These are phyloP conservation scores for Nibea coibor DNA, from an alignment of 2,113 vertebrate genomes.

Conservation along the genomic window DNA sequence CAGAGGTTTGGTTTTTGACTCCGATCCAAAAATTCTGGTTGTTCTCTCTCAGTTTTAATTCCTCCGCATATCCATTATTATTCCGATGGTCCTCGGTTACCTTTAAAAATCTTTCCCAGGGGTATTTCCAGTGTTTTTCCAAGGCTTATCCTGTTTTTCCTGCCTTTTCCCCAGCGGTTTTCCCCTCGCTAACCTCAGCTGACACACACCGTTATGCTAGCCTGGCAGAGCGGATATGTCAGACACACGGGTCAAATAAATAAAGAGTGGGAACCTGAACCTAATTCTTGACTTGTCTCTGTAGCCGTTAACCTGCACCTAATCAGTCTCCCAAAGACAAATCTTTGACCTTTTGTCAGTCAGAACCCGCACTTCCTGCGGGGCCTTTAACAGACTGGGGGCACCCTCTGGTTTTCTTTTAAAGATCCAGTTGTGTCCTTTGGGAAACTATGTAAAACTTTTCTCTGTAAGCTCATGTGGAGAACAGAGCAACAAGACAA, in stretches of 20 bases:
- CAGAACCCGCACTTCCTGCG: conserved; percentile 30
- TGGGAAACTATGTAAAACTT: conserved; percentile 20
- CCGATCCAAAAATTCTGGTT: conserved; percentile 9
- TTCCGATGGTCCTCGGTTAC: conserved; percentile 51
- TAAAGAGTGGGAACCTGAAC: conserved; percentile 68
- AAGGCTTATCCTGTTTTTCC: conserved; percentile 54
- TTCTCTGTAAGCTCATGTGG: conserved; percentile 12
- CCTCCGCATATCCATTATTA: conserved; percentile 11
- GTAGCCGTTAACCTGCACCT: conserved; percentile 54
- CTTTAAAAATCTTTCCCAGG: conserved; percentile 40
- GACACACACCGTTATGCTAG: conserved; percentile 42
- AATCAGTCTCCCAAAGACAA: conserved; percentile 55
- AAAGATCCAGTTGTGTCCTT: conserved; percentile 26
- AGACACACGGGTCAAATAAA: conserved; percentile 73
- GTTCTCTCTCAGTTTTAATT: not conserved
- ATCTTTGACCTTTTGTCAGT: conserved; percentile 57
- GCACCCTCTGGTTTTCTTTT: conserved; percentile 26
- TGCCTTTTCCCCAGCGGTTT: conserved; percentile 56
- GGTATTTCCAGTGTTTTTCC: conserved; percentile 53
- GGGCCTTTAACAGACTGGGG: conserved; percentile 13
- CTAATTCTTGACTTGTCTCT: conserved; percentile 42
- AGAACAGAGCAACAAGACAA: not conserved
- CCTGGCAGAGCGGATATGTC: conserved; percentile 61
- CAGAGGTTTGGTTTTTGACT: conserved; percentile 21
- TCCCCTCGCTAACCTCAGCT: conserved; percentile 59